Conservation (phyloP, 2,113 vertebrate genomes). For the Athene noctua region DNA sequence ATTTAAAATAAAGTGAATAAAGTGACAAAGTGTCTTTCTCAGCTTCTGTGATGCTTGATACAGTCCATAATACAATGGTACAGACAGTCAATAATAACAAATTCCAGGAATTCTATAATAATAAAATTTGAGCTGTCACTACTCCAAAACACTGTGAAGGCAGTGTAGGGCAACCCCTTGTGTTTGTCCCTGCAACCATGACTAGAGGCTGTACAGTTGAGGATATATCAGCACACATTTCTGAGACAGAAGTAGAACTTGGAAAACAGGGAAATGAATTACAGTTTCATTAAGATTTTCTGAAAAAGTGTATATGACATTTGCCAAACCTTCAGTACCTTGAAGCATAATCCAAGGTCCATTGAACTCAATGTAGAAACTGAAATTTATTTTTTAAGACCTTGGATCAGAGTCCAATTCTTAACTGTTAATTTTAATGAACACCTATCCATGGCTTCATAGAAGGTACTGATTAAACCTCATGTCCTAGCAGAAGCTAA, state of each 20-base stretch:
- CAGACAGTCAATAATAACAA: background rate
- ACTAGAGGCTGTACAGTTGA: background rate
- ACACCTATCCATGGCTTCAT: background rate
- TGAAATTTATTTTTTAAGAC: background rate
- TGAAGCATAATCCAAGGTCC: background rate
- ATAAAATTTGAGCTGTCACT: background rate
- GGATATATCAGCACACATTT: background rate
- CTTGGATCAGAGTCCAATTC: background rate
- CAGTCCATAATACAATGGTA: background rate
- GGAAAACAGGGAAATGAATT: background rate
- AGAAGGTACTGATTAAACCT: background rate
- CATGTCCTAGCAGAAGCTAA: background rate
- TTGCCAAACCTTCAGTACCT: background rate
- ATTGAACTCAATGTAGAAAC: background rate
- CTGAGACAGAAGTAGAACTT: background rate
- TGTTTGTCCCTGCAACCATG: background rate
- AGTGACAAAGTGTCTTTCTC: background rate
- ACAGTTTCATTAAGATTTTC: background rate
- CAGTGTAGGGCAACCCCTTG: fast-evolving
- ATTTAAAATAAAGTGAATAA: background rate
- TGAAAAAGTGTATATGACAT: background rate
- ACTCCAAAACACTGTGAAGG: background rate
- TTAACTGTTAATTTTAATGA: background rate
- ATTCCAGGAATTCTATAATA: background rate
- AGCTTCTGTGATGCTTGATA: background rate